Evolutionary conservation across 2,797 vertebrate genomes (phyloP).

Genomic region (Premnoplex brunnescens): DNA sequence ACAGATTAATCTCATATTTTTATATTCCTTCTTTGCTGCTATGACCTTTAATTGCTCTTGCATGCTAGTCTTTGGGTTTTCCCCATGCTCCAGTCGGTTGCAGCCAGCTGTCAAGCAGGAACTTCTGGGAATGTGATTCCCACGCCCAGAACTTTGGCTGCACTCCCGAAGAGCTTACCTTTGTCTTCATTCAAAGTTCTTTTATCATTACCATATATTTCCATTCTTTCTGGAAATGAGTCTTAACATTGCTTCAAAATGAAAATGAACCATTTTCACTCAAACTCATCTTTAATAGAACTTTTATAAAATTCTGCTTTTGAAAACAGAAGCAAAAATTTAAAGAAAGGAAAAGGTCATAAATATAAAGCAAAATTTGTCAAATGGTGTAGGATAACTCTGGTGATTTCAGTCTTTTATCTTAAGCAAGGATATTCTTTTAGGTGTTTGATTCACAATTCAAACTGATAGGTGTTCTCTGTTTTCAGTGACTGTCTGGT

Average conservation of each 20-base stretch:
- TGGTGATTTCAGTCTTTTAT: neutral
- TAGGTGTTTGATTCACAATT: neutral
- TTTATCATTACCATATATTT: constrained; percentile 2
- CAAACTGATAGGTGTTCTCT: neutral
- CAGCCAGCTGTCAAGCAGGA: constrained; percentile 24
- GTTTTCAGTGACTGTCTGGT: neutral
- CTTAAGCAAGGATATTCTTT: neutral
- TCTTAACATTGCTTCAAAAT: neutral
- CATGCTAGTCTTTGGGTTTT: neutral
- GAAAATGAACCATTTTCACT: neutral
- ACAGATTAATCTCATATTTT: neutral
- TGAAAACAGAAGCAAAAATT: neutral
- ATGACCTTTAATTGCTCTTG: constrained; percentile 32
- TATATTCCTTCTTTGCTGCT: neutral
- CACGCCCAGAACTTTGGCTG: neutral
- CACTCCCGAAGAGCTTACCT: neutral
- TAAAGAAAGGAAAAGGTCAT: neutral
- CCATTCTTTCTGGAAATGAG: neutral
- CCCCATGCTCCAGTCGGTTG: neutral
- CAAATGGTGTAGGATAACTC: neutral
- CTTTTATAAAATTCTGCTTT: neutral
- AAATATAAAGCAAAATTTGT: neutral
- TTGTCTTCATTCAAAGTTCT: constrained; percentile 2
- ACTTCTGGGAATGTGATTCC: neutral
- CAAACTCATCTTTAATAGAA: neutral